Conservation (phyloP, 1,140 invertebrate species). For the Atta texana region DNA sequence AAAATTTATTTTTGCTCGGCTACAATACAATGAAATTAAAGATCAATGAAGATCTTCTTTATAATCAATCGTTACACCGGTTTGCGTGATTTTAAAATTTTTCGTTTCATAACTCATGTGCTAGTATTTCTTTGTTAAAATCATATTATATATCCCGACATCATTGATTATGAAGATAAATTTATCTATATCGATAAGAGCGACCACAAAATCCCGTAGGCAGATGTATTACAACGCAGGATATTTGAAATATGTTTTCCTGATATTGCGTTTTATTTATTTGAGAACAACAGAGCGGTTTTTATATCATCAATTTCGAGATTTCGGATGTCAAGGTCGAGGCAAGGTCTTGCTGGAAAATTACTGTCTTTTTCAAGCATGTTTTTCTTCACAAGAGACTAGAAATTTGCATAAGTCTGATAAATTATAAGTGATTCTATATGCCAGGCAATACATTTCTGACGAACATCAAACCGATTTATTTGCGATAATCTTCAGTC, state of each 20-base stretch:
- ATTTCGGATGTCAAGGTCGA: background rate
- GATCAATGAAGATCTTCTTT: background rate
- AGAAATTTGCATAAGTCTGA: background rate
- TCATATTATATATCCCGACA: background rate
- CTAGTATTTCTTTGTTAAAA: background rate
- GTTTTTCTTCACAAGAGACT: background rate
- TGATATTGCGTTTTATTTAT: background rate
- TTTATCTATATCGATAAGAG: constrained; percentile 67
- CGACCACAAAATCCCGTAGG: background rate
- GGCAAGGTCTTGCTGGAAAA: background rate
- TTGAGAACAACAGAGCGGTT: background rate
- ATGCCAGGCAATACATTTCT: background rate
- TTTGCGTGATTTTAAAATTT: constrained; percentile 11
- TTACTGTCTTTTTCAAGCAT: background rate
- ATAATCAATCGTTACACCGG: background rate
- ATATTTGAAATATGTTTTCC: background rate
- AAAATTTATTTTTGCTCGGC: background rate
- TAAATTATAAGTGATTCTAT: constrained; percentile 1
- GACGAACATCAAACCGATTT: too few species aligned
- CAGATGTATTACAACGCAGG: background rate
- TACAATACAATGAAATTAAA: background rate
- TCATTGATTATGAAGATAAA: constrained; percentile 44
- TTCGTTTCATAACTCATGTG: background rate
- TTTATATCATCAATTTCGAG: background rate
- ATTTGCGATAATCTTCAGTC: background rate